Base-by-base conservation (phyloP, 2,797 vertebrate genomes). In the Chrosomus eos region DNA sequence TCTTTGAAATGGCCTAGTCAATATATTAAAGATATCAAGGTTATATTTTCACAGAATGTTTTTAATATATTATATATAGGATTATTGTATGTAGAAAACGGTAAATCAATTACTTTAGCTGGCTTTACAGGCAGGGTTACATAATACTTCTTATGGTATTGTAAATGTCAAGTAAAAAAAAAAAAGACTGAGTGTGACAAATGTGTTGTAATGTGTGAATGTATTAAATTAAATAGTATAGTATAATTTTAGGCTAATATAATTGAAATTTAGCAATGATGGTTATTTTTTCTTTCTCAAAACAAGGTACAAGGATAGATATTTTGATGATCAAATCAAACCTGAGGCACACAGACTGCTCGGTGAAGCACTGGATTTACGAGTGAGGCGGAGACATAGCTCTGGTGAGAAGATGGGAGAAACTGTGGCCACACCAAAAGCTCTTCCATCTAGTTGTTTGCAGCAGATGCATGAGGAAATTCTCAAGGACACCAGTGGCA, bases 241-340 rank as follows among this genome's bases (percentile, higher is more conserved):
- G 51, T 58, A 58, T 58, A 58, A n/a, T 58, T 58, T 58, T n/a
- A n/a, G 23, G 23, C 23, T 58, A n/a, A 58, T 58, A n/a, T n/a
- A 58, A n/a, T 58, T 58, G 23, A 58, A 58, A 58, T 58, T 11
- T 58, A 58, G 21, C 21, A 58, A 58, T n/a, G 55, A 58, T n/a
- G 8, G 55, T n/a, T n/a, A 58, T 58, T n/a, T 58, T 58, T 3
- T 68, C 67, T 7, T 68, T 68, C 66, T 68, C 16, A 68, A 68
- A 68, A 68, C 7, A 38, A 68, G 33, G 33, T 68, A 68, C 33
- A 68, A 38, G 66, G 18, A 68, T 38, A 68, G 66, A 68, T 68
- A 68, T 36, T 67, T 36, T 68, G 66, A 23, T 68, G 66, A 70
- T 70, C 36, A 70, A 23, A 70, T 18, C 21, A 70, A 70, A 40